These are phyloP conservation scores for Lacerta agilis DNA, from an alignment of 2,797 vertebrate species.

Conservation along the genomic window DNA sequence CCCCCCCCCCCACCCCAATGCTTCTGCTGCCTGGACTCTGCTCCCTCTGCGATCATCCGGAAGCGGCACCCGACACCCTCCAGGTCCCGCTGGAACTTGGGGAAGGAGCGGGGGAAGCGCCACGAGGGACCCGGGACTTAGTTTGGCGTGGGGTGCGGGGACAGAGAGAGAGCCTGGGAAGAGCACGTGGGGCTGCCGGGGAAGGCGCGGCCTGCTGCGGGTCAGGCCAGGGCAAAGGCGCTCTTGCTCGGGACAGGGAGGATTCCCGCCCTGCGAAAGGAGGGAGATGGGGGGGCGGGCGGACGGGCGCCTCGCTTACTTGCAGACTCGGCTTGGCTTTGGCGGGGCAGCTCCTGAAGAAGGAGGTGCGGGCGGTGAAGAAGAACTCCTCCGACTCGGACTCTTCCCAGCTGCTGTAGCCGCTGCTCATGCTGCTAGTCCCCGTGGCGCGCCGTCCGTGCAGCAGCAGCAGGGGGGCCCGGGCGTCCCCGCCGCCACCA, in stretches of 20 bases:
- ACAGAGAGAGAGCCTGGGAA: too few relatives aligned
- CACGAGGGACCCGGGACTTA: not conserved
- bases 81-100: too few relatives aligned
- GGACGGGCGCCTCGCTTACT: conserved; percentile 71
- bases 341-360: conserved; percentile 88
- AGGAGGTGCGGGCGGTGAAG: conserved; percentile 97
- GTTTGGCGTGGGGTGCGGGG: too few relatives aligned
- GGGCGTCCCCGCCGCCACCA: conserved; percentile 56
- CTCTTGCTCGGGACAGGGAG: not conserved
- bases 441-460: conserved; percentile 45
- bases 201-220: conserved; percentile 11
- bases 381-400: conserved; percentile 94
- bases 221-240: not conserved
- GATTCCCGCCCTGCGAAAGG: not conserved
- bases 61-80: not conserved
- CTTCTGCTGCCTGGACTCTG: not conserved
- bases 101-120: not conserved
- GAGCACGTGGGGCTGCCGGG: not conserved
- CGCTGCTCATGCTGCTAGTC: conserved; percentile 97
- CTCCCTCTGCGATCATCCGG: not conserved
- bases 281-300: not conserved
- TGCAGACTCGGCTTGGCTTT: conserved; percentile 77
- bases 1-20: not conserved
- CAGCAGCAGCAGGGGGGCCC: conserved; percentile 35
- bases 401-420: conserved; percentile 97